A percentile compares a stretch with the other conserved stretches of the same genome.
phyloP scores from a whole-genome alignment of 2,797 vertebrate genomes.

The Tragopan temminckii region DNA sequence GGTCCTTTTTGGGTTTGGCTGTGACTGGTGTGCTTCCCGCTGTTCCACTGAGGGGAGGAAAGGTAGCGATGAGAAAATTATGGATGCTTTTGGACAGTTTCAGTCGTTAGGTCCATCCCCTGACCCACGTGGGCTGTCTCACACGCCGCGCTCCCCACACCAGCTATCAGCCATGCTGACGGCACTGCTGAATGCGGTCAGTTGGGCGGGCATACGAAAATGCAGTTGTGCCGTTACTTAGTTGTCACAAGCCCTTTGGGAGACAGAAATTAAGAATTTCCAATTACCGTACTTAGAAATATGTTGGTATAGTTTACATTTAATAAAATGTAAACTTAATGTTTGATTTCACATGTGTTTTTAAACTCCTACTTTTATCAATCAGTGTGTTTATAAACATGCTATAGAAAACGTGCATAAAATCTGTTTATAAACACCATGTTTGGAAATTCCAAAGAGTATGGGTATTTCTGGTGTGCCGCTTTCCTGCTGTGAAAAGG shows the following conservation, averaged over 20 bases:
- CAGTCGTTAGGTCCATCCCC: background rate
- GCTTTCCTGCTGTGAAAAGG: background rate
- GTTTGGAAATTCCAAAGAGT: background rate
- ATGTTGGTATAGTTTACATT: background rate
- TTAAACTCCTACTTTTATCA: background rate
- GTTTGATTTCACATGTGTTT: background rate
- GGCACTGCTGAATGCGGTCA: background rate
- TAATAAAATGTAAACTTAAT: background rate
- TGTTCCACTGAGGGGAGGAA: background rate
- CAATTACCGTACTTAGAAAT: slow-evolving; percentile 10
- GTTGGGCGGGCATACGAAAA: background rate
- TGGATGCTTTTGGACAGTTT: background rate
- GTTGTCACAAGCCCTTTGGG: slow-evolving; percentile 10
- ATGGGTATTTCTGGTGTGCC: background rate
- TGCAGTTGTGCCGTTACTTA: background rate
- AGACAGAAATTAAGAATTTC: slow-evolving; percentile 20
- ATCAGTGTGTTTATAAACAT: fast-evolving
- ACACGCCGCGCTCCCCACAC: background rate
- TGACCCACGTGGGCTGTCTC: fast-evolving
- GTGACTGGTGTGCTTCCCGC: fast-evolving
- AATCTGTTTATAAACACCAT: background rate
- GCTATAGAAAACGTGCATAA: fast-evolving
- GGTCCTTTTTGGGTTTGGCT: background rate
- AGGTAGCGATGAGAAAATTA: background rate
- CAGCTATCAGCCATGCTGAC: background rate